Evolutionary conservation across 2,113 vertebrate species (phyloP), one percentile per base, ranked within the genome.

Genomic region (Paralichthys olivaceus): DNA sequence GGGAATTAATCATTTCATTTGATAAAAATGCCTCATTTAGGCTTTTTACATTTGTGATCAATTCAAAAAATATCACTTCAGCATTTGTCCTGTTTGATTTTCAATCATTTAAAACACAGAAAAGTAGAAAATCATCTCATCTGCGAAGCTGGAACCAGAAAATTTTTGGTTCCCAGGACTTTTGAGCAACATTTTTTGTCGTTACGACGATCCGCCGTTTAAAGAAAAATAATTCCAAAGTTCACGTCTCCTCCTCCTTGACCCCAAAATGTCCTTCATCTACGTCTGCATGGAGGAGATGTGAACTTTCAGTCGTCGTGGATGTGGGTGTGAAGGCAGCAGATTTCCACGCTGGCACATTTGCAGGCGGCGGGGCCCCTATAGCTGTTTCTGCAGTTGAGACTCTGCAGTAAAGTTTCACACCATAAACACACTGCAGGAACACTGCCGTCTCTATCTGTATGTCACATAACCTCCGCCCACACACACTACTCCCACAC

Each of bases 391-490:
- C 53, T 59, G 68, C 56, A 45, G 69, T 75, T 68, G 77, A 83
- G 80, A 81, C 67, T 77, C 80, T 85, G 86, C 87, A 87, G 79
- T 63, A 84, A 90, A 91, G 84, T 91, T 91, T 89, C 89, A 74
- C 84, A 88, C 80, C 90, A 86, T 47, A 89, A 73, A 84, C 84
- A 87, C 87, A 75, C 74, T 88, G 87, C 86, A 83, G 83, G 75
- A 91, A 91, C 86, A 89, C 85, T 88, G 83, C 81, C 83, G 89
- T 87, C 80, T 89, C 86, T 89, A 88, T 93, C 90, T 87, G 86
- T 79, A 87, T 92, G 90, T 91, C 92, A 90, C 89, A 90, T 91
- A 88, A 91, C 90, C 90, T 80, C 91, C 88, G 85, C 90, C 88
- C 69, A 89, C 91, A n/a, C 82, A 62, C 80, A 37, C 80, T 55